A percentile compares a stretch with the other conserved stretches of the same genome.
Conservation (phyloP, 2,888 invertebrate species). For the Stenolophus ochropezus region DNA sequence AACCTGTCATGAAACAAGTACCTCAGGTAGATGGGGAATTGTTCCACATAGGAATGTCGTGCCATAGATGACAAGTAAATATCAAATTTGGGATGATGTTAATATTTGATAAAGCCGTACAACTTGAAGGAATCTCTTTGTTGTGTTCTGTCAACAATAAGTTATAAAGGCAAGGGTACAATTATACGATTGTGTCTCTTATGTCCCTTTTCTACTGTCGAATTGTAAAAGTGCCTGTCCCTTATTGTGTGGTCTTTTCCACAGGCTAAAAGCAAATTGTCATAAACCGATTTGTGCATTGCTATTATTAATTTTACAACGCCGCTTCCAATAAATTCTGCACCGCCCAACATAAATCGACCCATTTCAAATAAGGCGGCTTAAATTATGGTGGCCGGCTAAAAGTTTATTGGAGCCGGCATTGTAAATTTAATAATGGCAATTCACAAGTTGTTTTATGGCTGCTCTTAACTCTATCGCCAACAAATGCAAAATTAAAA, state of each 20-base stretch:
- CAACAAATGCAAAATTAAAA: constrained; percentile 19
- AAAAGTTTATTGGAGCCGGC: constrained; percentile 17
- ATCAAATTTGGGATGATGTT: too few species aligned
- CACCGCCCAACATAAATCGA: constrained; percentile 16
- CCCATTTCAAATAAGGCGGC: constrained; percentile 3
- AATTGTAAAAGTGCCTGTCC: constrained; percentile 10
- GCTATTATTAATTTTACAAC: constrained; percentile 40
- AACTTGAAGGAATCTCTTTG: too few species aligned
- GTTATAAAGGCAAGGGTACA: not conserved
- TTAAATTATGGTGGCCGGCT: constrained; percentile 13
- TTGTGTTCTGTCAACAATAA: not conserved
- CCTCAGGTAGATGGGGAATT: too few species aligned
- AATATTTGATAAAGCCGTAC: too few species aligned
- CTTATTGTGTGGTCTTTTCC: constrained; percentile 32
- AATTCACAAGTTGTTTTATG: constrained; percentile 38
- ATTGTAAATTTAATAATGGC: constrained; percentile 39
- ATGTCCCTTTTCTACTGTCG: constrained; percentile 9
- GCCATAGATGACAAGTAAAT: not conserved
- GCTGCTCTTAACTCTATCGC: constrained; percentile 37
- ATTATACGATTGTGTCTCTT: not conserved
- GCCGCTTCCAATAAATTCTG: constrained; percentile 35
- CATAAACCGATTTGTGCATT: constrained; percentile 36
- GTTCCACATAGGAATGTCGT: too few species aligned
- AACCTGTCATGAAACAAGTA: too few species aligned
- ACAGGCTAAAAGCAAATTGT: not conserved